Conservation (phyloP, 2,888 invertebrate species). For the Phalera bucephala region DNA sequence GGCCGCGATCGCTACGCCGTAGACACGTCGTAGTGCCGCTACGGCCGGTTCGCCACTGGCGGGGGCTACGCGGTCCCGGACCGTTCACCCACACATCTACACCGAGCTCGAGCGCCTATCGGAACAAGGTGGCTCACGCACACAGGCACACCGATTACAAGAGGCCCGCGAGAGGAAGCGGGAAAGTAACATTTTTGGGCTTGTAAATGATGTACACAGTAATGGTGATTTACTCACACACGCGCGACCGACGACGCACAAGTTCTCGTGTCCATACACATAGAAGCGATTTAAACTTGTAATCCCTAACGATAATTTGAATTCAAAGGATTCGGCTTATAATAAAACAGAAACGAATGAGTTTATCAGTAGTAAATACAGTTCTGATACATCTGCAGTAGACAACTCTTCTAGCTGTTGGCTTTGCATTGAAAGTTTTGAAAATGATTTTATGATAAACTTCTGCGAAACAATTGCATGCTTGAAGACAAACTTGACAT, state of each 20-base stretch:
- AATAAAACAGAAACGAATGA: slow-evolving; percentile 32
- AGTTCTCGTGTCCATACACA: slow-evolving; percentile 58
- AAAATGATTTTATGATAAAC: neutral
- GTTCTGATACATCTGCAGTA: too few relatives aligned
- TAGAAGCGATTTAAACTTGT: slow-evolving; percentile 76
- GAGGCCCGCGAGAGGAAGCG: slow-evolving; percentile 61
- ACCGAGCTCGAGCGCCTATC: slow-evolving; percentile 51
- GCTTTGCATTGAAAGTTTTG: neutral
- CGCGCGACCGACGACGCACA: slow-evolving; percentile 41
- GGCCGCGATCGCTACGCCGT: slow-evolving; percentile 58
- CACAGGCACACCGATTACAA: slow-evolving; percentile 54
- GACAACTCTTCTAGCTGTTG: too few relatives aligned
- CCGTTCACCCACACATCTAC: slow-evolving; percentile 62
- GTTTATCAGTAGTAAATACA: slow-evolving; percentile 1
- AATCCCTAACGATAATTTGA: slow-evolving; percentile 79
- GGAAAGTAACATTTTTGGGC: slow-evolving; percentile 75
- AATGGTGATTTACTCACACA: slow-evolving; percentile 71
- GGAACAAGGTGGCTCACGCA: slow-evolving; percentile 49
- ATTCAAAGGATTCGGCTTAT: slow-evolving; percentile 69
- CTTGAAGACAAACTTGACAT: slow-evolving; percentile 1
- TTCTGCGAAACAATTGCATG: neutral
- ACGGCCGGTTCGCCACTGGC: slow-evolving; percentile 74
- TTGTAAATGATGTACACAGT: slow-evolving; percentile 75
- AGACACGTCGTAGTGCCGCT: slow-evolving; percentile 69
- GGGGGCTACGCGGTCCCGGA: slow-evolving; percentile 79